Percentiles rank a stretch among this genome's conserved stretches.
phyloP scores from a whole-genome alignment of 2,888 invertebrate species.

The Pristionchus maxplancki region DNA sequence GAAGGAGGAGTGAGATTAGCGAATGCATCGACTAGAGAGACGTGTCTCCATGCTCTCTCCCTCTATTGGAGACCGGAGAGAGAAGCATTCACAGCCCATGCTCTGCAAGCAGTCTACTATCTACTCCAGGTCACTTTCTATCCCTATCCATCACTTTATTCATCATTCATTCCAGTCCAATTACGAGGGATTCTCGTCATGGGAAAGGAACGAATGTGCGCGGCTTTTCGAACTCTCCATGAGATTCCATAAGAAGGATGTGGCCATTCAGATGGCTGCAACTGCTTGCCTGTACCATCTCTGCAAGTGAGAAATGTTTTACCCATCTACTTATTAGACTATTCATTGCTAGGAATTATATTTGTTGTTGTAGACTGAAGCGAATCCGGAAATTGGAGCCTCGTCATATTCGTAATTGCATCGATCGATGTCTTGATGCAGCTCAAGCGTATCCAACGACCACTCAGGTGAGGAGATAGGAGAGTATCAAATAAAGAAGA shows the following conservation, averaged over 20 bases:
- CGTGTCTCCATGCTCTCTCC: constrained; percentile 58
- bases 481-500: neutral
- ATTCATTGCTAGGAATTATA: neutral
- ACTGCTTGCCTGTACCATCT: constrained; percentile 69
- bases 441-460: constrained; percentile 61
- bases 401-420: constrained; percentile 60
- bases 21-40: constrained; percentile 59
- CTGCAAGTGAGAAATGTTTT: constrained; percentile 60
- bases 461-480: constrained; percentile 55
- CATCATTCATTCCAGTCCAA: constrained; percentile 55
- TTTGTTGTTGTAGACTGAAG: constrained; percentile 59
- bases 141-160: too few relatives aligned
- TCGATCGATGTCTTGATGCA: constrained; percentile 67
- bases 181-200: constrained; percentile 63
- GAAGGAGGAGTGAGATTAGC: constrained; percentile 55
- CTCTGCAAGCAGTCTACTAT: constrained; percentile 66
- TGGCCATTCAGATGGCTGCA: constrained; percentile 69
- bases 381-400: constrained; percentile 60
- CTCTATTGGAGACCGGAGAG: constrained; percentile 62
- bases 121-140: constrained; percentile 44
- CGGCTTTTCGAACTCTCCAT: constrained; percentile 62
- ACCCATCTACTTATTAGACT: neutral
- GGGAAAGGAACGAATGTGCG: constrained; percentile 61
- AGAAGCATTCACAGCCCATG: constrained; percentile 64
- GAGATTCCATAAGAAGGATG: constrained; percentile 59